Conservation (phyloP, 2,797 vertebrate genomes). For the Tragelaphus eurycerus region DNA sequence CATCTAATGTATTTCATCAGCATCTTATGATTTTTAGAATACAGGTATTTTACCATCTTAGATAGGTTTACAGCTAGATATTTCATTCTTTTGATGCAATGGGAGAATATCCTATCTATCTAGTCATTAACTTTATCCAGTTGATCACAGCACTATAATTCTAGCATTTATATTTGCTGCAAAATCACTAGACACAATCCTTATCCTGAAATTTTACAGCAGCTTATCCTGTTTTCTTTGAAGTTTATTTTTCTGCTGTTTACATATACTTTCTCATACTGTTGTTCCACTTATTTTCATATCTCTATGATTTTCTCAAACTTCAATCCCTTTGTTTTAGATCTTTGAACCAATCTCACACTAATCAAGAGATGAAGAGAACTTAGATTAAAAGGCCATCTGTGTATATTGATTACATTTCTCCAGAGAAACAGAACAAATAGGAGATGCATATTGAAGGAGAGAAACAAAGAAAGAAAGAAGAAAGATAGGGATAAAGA, state of each 20-base stretch:
- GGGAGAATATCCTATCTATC: neutral
- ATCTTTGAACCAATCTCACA: neutral
- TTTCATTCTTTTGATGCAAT: neutral
- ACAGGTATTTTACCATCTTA: neutral
- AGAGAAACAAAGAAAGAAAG: neutral
- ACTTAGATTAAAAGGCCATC: neutral
- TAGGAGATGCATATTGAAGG: neutral
- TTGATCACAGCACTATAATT: neutral
- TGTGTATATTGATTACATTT: neutral
- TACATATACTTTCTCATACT: neutral
- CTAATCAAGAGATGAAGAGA: neutral
- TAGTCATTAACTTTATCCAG: neutral
- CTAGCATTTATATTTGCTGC: neutral
- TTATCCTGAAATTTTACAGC: neutral
- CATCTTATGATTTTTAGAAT: neutral
- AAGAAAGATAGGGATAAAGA: neutral
- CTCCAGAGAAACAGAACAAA: neutral
- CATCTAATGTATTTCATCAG: neutral
- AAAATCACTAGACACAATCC: neutral
- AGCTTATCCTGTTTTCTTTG: neutral
- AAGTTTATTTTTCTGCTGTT: conserved; percentile 1
- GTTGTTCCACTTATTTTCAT: neutral
- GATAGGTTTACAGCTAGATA: neutral
- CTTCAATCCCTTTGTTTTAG: neutral
- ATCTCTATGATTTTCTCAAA: neutral